These are phyloP conservation scores for Mimas tiliae DNA, from an alignment of 2,888 invertebrate species.

Conservation along the genomic window DNA sequence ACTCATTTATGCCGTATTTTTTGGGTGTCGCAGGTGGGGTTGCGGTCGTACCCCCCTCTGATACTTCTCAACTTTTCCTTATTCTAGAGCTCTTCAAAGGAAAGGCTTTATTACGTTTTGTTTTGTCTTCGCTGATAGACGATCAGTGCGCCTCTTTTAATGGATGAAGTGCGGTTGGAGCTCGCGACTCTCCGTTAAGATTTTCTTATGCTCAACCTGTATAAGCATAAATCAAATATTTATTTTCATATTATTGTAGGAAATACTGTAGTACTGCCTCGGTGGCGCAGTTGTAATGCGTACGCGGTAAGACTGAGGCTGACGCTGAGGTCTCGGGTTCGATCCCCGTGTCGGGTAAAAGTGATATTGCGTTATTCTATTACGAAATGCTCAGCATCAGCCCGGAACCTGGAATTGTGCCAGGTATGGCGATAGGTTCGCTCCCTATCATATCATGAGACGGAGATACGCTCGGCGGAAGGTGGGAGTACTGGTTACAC, in stretches of 20 bases:
- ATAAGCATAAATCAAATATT: background rate
- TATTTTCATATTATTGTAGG: background rate
- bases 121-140: constrained; percentile 63
- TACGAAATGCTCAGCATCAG: too few species aligned
- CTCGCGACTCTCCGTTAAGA: constrained; percentile 32
- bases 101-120: constrained; percentile 72
- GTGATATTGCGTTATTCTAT: too few species aligned
- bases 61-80: constrained; percentile 80
- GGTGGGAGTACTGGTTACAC: too few species aligned
- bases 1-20: constrained; percentile 80
- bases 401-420: too few species aligned
- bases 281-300: too few species aligned
- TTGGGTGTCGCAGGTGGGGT: constrained; percentile 72
- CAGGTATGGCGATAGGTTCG: too few species aligned
- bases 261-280: too few species aligned
- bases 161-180: constrained; percentile 60
- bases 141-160: constrained; percentile 51
- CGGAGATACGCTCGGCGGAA: too few species aligned
- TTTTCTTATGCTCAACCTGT: constrained; percentile 1
- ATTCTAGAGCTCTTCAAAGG: constrained; percentile 77
- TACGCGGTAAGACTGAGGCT: too few species aligned
- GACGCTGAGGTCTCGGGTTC: too few species aligned
- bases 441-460: too few species aligned
- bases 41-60: constrained; percentile 68
- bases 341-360: too few species aligned